Evolutionary conservation across 2,888 invertebrate species (phyloP).

Genomic region (Apomyelois bistriatella): DNA sequence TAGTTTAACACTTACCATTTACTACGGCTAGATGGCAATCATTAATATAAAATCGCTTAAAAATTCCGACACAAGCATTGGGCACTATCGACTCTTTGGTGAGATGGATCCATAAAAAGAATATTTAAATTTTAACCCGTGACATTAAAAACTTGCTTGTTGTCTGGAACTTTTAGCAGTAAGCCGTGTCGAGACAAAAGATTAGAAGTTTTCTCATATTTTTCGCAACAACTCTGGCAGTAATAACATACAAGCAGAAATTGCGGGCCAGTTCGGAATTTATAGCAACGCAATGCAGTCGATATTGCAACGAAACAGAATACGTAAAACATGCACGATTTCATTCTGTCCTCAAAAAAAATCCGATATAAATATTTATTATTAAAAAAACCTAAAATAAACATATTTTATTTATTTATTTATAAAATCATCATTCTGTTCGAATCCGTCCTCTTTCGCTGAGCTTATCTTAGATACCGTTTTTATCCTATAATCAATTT

Average conservation of each 20-base stretch:
- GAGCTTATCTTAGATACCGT: no score
- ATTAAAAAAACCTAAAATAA: no score
- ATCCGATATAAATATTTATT: no score
- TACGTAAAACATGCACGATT: not conserved
- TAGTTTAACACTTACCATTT: no score
- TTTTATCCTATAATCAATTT: no score
- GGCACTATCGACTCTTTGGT: no score
- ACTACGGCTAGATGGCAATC: no score
- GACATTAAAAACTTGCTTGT: conserved; percentile 17
- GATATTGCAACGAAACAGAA: not conserved
- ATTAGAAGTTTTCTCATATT: conserved; percentile 36
- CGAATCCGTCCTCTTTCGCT: no score
- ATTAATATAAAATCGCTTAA: no score
- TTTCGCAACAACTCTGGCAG: conserved; percentile 11
- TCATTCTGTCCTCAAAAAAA: not conserved
- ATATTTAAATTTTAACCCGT: conserved; percentile 17
- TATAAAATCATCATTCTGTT: no score
- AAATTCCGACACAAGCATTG: no score
- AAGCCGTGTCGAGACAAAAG: conserved; percentile 20
- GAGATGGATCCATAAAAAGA: not conserved
- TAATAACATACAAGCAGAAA: conserved; percentile 10
- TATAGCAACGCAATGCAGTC: conserved; percentile 8
- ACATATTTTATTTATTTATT: no score
- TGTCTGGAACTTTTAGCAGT: conserved; percentile 6
- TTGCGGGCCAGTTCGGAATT: not conserved